A percentile compares a stretch with the other conserved stretches of the same genome.
Conservation (phyloP, 2,797 vertebrate genomes). For the Coregonus sp. region DNA sequence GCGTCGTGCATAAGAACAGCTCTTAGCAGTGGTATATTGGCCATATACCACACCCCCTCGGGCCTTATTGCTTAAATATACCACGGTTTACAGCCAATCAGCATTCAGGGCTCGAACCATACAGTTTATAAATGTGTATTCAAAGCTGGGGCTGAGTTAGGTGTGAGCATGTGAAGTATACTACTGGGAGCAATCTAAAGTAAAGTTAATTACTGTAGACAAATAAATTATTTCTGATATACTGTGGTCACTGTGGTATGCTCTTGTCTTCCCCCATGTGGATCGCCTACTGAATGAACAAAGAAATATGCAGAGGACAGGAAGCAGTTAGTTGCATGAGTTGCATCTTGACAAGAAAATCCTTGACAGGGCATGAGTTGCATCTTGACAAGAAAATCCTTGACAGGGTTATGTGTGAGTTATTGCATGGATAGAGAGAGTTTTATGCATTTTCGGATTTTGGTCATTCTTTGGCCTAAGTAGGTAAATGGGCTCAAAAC, state of each 20-base stretch:
- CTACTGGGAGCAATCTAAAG: conserved; percentile 12
- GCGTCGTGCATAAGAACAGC: no score
- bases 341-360: conserved; percentile 19
- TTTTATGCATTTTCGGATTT: conserved; percentile 44
- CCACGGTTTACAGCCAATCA: no score
- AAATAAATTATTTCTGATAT: conserved; percentile 21
- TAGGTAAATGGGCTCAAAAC: conserved; percentile 56
- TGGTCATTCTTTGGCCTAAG: conserved; percentile 76
- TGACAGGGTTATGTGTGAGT: conserved; percentile 37
- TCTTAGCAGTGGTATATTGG: no score
- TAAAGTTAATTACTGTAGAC: conserved; percentile 34
- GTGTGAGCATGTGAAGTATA: conserved; percentile 31
- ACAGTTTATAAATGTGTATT: conserved; percentile 8
- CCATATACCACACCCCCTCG: no score
- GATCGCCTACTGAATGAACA: conserved; percentile 20
- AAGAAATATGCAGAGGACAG: conserved; percentile 33
- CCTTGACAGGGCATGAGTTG: conserved; percentile 27
- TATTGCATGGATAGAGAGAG: conserved; percentile 57
- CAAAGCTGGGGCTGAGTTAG: conserved; percentile 34
- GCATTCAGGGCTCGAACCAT: no score
- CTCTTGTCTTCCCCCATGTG: conserved; percentile 27
- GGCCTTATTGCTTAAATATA: no score
- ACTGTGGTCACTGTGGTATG: conserved; percentile 36
- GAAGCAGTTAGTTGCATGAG: conserved; percentile 39
- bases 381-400: conserved; percentile 15